phyloP scores from a whole-genome alignment of 2,113 vertebrate genomes.

The Baryphthengus martii region DNA sequence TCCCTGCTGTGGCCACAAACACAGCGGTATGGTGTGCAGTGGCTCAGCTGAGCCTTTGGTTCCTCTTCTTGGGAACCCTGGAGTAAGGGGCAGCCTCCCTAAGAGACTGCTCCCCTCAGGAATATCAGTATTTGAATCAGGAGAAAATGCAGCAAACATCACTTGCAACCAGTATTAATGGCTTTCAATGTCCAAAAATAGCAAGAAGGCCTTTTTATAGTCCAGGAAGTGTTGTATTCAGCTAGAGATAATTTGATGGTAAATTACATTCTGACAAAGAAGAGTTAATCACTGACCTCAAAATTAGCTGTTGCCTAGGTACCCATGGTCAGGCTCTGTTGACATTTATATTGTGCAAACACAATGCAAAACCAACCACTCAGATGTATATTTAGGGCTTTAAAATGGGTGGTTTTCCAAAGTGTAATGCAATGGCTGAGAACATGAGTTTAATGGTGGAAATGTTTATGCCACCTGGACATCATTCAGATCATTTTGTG shows the following conservation, averaged over 20 bases:
- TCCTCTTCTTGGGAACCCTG: background rate
- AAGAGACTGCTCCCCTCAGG: background rate
- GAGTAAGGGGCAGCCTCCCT: background rate
- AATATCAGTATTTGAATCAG: background rate
- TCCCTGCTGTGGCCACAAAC: background rate
- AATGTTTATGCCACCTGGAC: background rate
- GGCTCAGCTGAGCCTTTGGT: background rate
- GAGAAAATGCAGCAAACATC: background rate
- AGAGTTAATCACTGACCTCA: conserved; percentile 68
- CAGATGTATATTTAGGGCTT: background rate
- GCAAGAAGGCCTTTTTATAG: background rate
- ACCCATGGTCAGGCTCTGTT: conserved; percentile 18
- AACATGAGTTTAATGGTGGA: background rate
- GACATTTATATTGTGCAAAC: conserved; percentile 58
- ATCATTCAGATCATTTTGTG: background rate
- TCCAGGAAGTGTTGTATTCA: conserved; percentile 15
- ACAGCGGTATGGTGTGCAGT: accelerated
- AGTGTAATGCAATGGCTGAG: background rate
- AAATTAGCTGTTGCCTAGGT: conserved; percentile 66
- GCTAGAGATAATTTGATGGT: conserved; percentile 7
- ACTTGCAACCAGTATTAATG: background rate
- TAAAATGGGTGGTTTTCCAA: background rate
- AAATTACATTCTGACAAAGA: conserved; percentile 46
- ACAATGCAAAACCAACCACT: background rate
- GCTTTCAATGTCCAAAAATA: background rate